These are phyloP conservation scores for Danio albolineatus DNA, from an alignment of 2,797 vertebrate species.

Conservation along the genomic window DNA sequence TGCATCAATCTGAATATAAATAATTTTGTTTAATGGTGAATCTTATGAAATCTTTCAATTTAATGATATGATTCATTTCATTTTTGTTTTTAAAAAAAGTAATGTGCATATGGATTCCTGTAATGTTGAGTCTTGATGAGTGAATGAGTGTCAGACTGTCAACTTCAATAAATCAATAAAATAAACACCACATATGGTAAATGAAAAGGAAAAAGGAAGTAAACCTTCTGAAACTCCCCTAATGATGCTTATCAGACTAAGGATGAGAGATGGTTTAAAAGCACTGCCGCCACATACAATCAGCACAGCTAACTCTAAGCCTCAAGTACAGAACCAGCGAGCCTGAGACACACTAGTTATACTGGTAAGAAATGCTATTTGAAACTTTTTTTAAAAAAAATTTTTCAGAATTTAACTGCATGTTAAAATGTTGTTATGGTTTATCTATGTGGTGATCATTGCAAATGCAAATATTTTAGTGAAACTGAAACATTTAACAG, in stretches of 20 bases:
- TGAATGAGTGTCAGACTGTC: neutral
- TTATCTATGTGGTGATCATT: neutral
- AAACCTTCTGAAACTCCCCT: neutral
- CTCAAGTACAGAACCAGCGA: neutral
- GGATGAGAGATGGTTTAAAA: constrained; percentile 16
- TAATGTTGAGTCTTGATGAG: neutral
- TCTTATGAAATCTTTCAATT: too few species aligned
- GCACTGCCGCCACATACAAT: neutral
- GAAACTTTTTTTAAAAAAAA: neutral
- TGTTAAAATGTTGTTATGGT: neutral
- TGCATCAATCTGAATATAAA: too few species aligned
- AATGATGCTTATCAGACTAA: neutral
- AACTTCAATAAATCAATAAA: constrained; percentile 14
- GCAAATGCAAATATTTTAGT: neutral
- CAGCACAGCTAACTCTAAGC: constrained; percentile 7
- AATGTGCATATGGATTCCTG: neutral
- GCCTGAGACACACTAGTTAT: neutral
- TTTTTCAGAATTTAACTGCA: neutral
- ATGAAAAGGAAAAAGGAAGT: constrained; percentile 36
- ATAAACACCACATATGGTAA: neutral
- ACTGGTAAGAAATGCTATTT: constrained; percentile 14
- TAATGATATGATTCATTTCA: too few species aligned
- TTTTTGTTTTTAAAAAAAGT: too few species aligned
- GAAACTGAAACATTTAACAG: neutral
- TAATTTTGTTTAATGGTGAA: too few species aligned